Base-by-base conservation (phyloP, 2,113 vertebrate genomes). In the Penelope pileata region DNA sequence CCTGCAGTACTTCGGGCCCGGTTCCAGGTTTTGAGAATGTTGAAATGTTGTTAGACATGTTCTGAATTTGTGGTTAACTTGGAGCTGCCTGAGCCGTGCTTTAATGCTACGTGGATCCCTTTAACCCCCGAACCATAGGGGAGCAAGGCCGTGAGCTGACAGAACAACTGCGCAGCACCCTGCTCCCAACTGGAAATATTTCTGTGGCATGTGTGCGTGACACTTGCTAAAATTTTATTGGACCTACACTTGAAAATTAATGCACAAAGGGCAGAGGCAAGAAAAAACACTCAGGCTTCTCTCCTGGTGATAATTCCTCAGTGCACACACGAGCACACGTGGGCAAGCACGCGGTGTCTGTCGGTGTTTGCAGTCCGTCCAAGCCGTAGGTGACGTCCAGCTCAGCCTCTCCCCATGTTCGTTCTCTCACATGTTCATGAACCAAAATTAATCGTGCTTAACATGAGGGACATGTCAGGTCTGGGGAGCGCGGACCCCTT, bases 61-160 rank as follows among this genome's bases (percentile, higher is more conserved):
- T 97, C 97, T 90, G 93, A 96, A 91, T 93, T 70, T 93, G 91
- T 63, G 97, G 93, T 97, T 77, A 58, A 47, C 87, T 94, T 54
- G 32, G 38, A 90, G 94, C 56, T 56, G 90, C 91, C 93, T 80
- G 34, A 90, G 6, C 81, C 53, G 75, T 77, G 47, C 77, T 93
- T 93, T 23, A 62, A 84, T 89, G 30, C 83, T 14, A 3, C 13
- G 76, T 58, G 45, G 68, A 42, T 86, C 96, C 76, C 76, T 95
- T 93, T 95, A 94, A 94, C 94, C 95, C 87, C 93, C 77, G 82
- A 92, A 88, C 86, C 80, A 26, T 74, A 51, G 60, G 56, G 21
- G 90, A 70, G 40, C 15, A 66, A 43, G 76, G 56, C 88, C 53
- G 21, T 4, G 13, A 94, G 91, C 91, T 38, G 34, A 79, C 47